Evolutionary conservation across 2,113 vertebrate species (phyloP).

Genomic region (Podarcis raffonei): DNA sequence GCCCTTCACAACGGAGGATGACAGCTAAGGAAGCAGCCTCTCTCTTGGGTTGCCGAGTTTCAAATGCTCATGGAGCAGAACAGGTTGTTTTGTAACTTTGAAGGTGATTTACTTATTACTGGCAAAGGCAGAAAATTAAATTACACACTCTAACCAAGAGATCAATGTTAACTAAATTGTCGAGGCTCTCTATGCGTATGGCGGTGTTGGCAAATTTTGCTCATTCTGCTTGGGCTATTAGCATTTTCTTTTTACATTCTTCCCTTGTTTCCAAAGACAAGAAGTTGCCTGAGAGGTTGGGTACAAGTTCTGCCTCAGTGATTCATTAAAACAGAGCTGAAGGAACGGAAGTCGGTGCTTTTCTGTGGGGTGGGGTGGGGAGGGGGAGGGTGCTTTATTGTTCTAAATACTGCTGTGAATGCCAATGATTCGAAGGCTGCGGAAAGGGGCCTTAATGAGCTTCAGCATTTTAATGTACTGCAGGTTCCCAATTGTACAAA

Average conservation of each 20-base stretch:
- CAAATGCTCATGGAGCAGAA: slow-evolving; percentile 16
- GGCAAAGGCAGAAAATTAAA: slow-evolving; percentile 53
- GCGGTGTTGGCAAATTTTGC: slow-evolving; percentile 23
- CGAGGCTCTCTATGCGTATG: slow-evolving; percentile 22
- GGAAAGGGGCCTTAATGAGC: slow-evolving; percentile 77
- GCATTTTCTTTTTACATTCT: slow-evolving; percentile 59
- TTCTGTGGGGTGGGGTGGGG: slow-evolving; percentile 57
- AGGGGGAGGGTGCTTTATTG: slow-evolving; percentile 59
- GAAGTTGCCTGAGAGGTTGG: slow-evolving; percentile 53
- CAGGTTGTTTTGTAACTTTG: slow-evolving; percentile 32
- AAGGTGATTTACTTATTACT: slow-evolving; percentile 37
- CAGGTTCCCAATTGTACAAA: slow-evolving; percentile 77
- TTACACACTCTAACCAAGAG: slow-evolving; percentile 29
- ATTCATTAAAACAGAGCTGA: slow-evolving; percentile 60
- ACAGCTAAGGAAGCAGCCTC: slow-evolving; percentile 4
- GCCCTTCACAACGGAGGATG: slow-evolving; percentile 24
- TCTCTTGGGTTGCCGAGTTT: background rate
- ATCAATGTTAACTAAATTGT: background rate
- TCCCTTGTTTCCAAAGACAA: slow-evolving; percentile 50
- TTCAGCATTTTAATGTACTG: slow-evolving; percentile 78
- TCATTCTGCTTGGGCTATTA: slow-evolving; percentile 41
- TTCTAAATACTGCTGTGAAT: slow-evolving; percentile 65
- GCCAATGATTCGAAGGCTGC: slow-evolving; percentile 66
- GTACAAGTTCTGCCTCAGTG: slow-evolving; percentile 62
- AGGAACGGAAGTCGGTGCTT: slow-evolving; percentile 46